Evolutionary conservation across 2,888 invertebrate species (phyloP).

Genomic region (Meiosimyza platycephala): DNA sequence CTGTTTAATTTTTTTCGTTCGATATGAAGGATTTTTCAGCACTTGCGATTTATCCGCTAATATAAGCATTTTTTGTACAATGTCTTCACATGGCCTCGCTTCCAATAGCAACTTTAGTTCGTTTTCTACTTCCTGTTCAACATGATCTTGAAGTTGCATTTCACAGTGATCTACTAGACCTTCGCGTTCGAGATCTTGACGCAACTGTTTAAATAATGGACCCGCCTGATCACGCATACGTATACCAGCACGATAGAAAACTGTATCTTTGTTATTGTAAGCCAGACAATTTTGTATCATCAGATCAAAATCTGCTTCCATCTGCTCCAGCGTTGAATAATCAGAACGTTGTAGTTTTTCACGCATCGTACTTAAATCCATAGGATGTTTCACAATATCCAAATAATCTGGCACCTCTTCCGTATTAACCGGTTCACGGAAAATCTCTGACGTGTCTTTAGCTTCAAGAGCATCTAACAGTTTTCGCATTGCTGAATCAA

Average conservation of each 20-base stretch:
- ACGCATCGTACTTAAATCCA: constrained; percentile 92
- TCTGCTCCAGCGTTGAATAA: constrained; percentile 79
- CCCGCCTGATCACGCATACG: constrained; percentile 91
- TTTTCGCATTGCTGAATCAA: constrained; percentile 81
- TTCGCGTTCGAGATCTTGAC: constrained; percentile 74
- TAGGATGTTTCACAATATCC: constrained; percentile 84
- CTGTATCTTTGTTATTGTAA: constrained; percentile 95
- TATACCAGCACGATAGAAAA: constrained; percentile 90
- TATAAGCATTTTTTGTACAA: constrained; percentile 70
- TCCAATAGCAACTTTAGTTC: constrained; percentile 68
- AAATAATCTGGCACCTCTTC: constrained; percentile 92
- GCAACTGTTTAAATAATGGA: constrained; percentile 81
- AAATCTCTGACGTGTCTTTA: constrained; percentile 87
- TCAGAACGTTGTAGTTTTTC: constrained; percentile 76
- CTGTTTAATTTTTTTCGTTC: constrained; percentile 72
- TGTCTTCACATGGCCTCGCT: constrained; percentile 57
- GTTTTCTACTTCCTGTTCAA: constrained; percentile 70
- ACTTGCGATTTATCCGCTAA: constrained; percentile 73
- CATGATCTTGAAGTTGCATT: constrained; percentile 68
- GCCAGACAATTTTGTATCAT: constrained; percentile 96
- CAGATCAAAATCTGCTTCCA: constrained; percentile 92
- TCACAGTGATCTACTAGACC: constrained; percentile 63
- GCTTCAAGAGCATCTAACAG: constrained; percentile 81
- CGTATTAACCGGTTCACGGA: constrained; percentile 91
- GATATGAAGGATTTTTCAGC: constrained; percentile 71